These are phyloP conservation scores for Tetramorium alpestre DNA, from an alignment of 1,140 invertebrate genomes.

Conservation along the genomic window DNA sequence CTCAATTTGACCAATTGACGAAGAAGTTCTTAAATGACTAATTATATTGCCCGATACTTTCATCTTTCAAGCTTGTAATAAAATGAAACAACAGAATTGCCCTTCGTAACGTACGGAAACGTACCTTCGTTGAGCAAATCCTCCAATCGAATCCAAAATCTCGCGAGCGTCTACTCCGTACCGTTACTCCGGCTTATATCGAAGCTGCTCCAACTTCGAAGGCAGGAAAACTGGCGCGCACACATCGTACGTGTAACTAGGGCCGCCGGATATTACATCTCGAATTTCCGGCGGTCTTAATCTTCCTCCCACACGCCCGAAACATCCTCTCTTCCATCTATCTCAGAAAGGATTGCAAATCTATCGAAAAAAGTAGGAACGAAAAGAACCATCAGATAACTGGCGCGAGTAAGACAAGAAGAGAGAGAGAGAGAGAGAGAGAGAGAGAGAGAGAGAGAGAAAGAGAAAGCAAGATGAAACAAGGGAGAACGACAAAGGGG, in stretches of 20 bases:
- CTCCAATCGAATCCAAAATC: slow-evolving; percentile 35
- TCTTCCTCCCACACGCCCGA: slow-evolving; percentile 1
- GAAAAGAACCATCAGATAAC: neutral
- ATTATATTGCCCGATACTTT: neutral
- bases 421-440: neutral
- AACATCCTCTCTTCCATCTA: slow-evolving; percentile 18
- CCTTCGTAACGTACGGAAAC: neutral
- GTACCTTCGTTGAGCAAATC: slow-evolving; percentile 37
- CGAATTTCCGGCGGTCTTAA: slow-evolving; percentile 53
- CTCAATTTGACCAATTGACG: neutral
- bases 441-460: neutral
- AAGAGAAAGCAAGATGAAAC: neutral
- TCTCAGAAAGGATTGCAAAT: slow-evolving; percentile 25
- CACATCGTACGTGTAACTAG: slow-evolving; percentile 52
- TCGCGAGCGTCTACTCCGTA: neutral
- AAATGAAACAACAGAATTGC: neutral
- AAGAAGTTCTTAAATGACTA: neutral
- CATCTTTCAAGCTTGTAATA: neutral
- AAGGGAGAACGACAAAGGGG: neutral
- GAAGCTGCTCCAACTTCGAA: slow-evolving; percentile 12
- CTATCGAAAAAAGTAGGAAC: neutral
- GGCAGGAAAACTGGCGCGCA: slow-evolving; percentile 38
- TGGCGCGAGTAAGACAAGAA: neutral
- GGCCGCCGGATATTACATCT: slow-evolving; percentile 50
- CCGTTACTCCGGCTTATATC: slow-evolving; percentile 16